A percentile compares a stretch with the other conserved stretches of the same genome.
These are phyloP conservation scores for Catostomus latipinnis DNA, from an alignment of 2,797 vertebrate genomes.

Conservation along the genomic window DNA sequence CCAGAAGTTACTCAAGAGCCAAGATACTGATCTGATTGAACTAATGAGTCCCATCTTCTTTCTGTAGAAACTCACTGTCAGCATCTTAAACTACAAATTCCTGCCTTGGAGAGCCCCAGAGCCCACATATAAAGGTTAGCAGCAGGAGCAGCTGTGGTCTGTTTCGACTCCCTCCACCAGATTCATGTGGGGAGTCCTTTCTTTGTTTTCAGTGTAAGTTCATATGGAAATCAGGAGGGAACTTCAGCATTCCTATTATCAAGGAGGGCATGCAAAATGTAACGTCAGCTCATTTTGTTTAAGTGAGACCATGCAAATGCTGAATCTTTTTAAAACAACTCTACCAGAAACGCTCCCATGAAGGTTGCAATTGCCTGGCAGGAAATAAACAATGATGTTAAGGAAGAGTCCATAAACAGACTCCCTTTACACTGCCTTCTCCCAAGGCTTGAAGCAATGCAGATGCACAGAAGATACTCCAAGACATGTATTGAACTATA, in stretches of 20 bases:
- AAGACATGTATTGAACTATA: constrained; percentile 14
- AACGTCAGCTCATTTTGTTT: constrained; percentile 9
- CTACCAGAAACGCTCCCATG: neutral
- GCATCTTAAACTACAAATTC: constrained; percentile 34
- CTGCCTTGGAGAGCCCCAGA: constrained; percentile 12
- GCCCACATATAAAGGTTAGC: neutral
- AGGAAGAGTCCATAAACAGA: neutral
- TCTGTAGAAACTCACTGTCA: constrained; percentile 44
- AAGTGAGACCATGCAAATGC: constrained; percentile 20
- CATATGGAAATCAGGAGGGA: constrained; percentile 34
- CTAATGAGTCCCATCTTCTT: constrained; percentile 2
- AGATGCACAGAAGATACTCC: neutral
- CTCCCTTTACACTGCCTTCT: neutral
- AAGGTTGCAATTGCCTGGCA: neutral
- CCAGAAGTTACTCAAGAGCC: constrained; percentile 5
- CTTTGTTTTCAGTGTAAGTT: neutral
- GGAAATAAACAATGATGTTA: neutral
- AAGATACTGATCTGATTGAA: constrained; percentile 35
- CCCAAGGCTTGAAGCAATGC: constrained; percentile 4
- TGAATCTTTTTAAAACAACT: constrained; percentile 24
- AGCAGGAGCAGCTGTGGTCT: constrained; percentile 25
- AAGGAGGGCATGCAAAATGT: constrained; percentile 43
- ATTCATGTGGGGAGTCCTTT: neutral
- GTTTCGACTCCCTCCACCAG: neutral
- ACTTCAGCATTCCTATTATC: constrained; percentile 2